These are phyloP conservation scores for Cygnus buccinator DNA, from an alignment of 2,113 vertebrate genomes.

Conservation along the genomic window DNA sequence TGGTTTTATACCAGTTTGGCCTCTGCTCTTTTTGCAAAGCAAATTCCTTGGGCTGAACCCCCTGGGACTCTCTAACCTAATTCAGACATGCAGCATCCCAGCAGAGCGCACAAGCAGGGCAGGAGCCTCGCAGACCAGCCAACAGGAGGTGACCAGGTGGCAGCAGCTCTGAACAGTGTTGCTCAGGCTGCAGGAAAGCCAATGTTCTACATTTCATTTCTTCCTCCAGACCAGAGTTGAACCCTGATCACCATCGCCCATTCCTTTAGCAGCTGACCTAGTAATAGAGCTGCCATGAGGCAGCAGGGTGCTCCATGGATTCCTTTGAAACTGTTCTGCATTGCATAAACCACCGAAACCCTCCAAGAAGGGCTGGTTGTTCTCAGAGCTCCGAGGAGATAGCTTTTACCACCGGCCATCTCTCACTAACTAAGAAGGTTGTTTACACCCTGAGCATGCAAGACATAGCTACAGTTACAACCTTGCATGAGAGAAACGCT, in stretches of 20 bases:
- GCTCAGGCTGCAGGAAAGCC: neutral
- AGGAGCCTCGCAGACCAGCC: neutral
- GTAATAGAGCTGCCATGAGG: neutral
- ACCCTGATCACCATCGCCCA: neutral
- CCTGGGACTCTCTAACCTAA: neutral
- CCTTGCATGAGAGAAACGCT: neutral
- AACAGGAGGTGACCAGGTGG: neutral
- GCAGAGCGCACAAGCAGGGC: neutral
- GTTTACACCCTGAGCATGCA: neutral
- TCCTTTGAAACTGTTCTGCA: neutral
- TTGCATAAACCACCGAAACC: neutral
- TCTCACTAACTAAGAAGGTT: neutral
- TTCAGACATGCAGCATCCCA: neutral
- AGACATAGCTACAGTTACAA: neutral
- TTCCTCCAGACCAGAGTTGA: neutral
- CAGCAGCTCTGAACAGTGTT: neutral
- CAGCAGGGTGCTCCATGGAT: neutral
- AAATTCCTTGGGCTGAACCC: neutral
- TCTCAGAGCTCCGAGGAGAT: neutral
- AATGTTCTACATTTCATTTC: rapidly evolving
- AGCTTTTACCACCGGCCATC: neutral
- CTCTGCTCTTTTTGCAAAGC: neutral
- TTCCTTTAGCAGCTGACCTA: neutral
- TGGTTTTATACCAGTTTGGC: neutral
- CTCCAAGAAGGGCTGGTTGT: neutral